A percentile compares a stretch with the other conserved stretches of the same genome.
Conservation (phyloP, 1,140 invertebrate genomes). For the Atopsyche davidsoni region DNA sequence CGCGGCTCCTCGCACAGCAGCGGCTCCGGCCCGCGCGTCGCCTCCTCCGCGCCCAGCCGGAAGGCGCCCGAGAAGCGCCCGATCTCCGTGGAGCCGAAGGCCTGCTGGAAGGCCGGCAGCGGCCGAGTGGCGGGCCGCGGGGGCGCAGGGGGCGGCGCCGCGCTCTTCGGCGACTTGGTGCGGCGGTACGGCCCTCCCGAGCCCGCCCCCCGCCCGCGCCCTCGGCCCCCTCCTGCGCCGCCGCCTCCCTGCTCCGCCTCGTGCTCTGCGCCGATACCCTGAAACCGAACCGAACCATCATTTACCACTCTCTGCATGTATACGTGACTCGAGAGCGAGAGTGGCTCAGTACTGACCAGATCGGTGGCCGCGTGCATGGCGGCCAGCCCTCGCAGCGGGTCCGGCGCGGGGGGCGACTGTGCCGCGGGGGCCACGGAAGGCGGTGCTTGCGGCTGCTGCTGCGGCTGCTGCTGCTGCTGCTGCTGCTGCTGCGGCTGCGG, state of each 20-base stretch:
- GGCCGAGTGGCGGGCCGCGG: conserved; percentile 35
- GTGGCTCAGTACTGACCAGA: conserved; percentile 21
- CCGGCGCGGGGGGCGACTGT: background rate
- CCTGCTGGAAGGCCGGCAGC: conserved; percentile 68
- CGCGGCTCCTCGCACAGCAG: conserved; percentile 21
- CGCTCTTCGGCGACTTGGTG: background rate
- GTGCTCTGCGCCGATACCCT: conserved; percentile 14
- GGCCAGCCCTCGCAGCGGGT: conserved; percentile 22
- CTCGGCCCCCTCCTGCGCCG: background rate
- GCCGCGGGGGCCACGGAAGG: conserved; percentile 6
- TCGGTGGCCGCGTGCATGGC: conserved; percentile 23
- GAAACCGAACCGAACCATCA: conserved; percentile 4
- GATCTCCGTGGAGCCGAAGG: conserved; percentile 72
- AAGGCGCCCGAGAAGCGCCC: conserved; percentile 61
- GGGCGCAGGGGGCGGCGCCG: background rate
- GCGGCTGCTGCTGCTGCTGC: conserved; percentile 8
- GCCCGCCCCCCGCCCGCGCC: background rate
- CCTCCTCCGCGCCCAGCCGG: conserved; percentile 24
- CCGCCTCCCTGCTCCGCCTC: too few species aligned
- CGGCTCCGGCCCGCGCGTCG: background rate
- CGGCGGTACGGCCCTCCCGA: conserved; percentile 5
- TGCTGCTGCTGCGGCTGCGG: conserved; percentile 8
- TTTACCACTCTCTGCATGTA: background rate
- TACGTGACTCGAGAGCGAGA: background rate
- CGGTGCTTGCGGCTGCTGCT: too few species aligned